Base-by-base conservation (phyloP, 2,797 vertebrate genomes). In the Centroberyx gerrardi region DNA sequence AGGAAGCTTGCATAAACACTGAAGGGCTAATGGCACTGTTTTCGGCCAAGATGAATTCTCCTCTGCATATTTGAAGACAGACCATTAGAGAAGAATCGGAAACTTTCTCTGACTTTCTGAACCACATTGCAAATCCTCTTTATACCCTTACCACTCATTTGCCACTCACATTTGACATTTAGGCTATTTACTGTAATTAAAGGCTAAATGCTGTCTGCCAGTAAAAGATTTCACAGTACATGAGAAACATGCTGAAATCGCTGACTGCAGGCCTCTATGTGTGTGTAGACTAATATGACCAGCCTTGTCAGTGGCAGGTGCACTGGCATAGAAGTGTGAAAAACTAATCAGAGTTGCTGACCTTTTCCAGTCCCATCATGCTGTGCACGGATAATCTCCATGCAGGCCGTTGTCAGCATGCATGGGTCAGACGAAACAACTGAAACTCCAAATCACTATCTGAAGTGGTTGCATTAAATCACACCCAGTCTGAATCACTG, bases 321-420 rank as follows among this genome's bases (percentile, higher is more conserved):
- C 76, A 80, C 42, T 56, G 67, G 63, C 78, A 76, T 66, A 82
- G 49, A 81, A 80, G 83, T 88, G 92, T 90, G 82, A 90, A 76
- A 89, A 84, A 76, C 78, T 87, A 90, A 92, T 92, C 89, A 86
- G 59, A 71, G 72, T 36, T 56, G 71, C 68, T 92, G 92, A 92
- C 90, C 91, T 93, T 93, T 88, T 78, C 62, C 74, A 60, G 73
- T 59, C 55, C 44, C 46, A 8, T 82, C 88, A 67, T 29, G 81
- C 84, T 86, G 83, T 71, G 87, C 84, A 59, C 52, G 79, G 87
- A 75, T 89, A 80, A 88, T 88, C 84, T 85, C 73, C 74, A 62
- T 46, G 55, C 81, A 74, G 82, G 61, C 81, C 75, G 80, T 63
- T 76, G 67, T 83, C 88, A 72, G 61, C n/a, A 58, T 65, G 42